Evolutionary conservation across 2,113 vertebrate genomes (phyloP).

Genomic region (Tyrannus savana): DNA sequence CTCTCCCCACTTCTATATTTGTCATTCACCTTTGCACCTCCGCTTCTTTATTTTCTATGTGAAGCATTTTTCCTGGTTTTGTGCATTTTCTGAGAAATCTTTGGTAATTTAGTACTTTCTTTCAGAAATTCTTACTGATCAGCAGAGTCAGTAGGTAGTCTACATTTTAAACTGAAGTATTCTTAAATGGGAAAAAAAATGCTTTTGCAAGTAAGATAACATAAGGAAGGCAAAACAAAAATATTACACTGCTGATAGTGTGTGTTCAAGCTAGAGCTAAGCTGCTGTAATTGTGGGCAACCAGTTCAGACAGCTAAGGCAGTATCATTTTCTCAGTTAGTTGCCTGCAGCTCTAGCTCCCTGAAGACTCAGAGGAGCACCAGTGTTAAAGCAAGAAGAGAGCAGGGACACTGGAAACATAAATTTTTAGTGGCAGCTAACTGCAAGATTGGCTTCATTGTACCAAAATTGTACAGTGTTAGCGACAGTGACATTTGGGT

Average conservation of each 20-base stretch:
- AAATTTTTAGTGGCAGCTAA: background rate
- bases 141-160: background rate
- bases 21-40: background rate
- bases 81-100: background rate
- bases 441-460: background rate
- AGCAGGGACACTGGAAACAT: background rate
- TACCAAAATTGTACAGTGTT: background rate
- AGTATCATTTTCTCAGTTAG: background rate
- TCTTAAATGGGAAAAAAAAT: background rate
- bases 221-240: background rate
- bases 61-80: background rate
- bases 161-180: background rate
- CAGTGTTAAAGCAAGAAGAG: background rate
- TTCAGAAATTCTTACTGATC: background rate
- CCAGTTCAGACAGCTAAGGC: background rate
- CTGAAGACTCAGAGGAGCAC: background rate
- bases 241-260: background rate
- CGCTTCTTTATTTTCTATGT: background rate
- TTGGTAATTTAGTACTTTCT: background rate
- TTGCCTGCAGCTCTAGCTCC: background rate
- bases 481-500: background rate
- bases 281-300: background rate
- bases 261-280: background rate
- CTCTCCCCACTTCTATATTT: background rate
- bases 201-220: background rate